Conservation (phyloP, 2,113 vertebrate species). For the Dissostichus mawsoni region DNA sequence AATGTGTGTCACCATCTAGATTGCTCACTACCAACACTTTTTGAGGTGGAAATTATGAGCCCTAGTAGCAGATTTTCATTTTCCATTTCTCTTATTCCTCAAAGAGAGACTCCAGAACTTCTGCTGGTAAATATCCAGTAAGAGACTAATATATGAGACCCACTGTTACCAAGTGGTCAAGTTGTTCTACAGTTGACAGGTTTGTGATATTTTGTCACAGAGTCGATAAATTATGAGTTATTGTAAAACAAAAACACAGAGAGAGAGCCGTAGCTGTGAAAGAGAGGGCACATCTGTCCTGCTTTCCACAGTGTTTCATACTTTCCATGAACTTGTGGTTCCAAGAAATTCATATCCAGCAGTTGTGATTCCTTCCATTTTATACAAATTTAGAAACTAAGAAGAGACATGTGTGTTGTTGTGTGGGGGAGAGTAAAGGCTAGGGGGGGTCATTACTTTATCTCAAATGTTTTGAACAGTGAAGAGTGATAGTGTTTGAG, state of each 20-base stretch:
- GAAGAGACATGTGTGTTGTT: slow-evolving; percentile 11
- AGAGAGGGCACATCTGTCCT: slow-evolving; percentile 63
- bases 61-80: slow-evolving; percentile 7
- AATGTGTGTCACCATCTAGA: neutral
- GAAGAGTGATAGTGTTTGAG: neutral
- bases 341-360: slow-evolving; percentile 70
- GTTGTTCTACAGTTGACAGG: slow-evolving; percentile 6
- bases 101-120: neutral
- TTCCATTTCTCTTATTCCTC: slow-evolving; percentile 18
- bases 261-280: slow-evolving; percentile 36
- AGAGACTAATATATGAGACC: neutral
- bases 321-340: slow-evolving; percentile 76
- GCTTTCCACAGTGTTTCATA: slow-evolving; percentile 75
- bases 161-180: slow-evolving; percentile 1
- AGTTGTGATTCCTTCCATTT: slow-evolving; percentile 66
- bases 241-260: slow-evolving; percentile 31
- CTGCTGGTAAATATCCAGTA: neutral
- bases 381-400: slow-evolving; percentile 47
- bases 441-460: neutral
- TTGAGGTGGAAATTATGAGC: slow-evolving; percentile 1
- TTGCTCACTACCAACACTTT: neutral
- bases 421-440: neutral
- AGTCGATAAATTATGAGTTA: slow-evolving; percentile 22
- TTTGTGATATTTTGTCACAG: slow-evolving; percentile 22
- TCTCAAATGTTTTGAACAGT: slow-evolving; percentile 7